phyloP scores from a whole-genome alignment of 2,797 vertebrate genomes.

The Peromyscus eremicus region DNA sequence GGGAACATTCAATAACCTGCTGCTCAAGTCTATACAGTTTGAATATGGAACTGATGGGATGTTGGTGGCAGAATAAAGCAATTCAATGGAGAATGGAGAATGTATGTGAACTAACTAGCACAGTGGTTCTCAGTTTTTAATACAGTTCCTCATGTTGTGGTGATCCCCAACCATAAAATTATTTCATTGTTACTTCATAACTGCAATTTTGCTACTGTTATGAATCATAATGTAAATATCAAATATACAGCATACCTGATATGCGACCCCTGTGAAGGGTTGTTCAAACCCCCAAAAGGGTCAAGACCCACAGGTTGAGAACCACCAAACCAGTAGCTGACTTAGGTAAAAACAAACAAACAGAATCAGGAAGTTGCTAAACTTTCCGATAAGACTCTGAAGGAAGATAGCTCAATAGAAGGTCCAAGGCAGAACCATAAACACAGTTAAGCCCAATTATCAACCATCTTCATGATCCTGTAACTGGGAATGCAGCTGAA shows the following conservation, averaged over 20 bases:
- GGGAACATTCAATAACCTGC: constrained; percentile 18
- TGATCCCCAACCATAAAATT: background rate
- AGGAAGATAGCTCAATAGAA: constrained; percentile 35
- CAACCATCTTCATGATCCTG: constrained; percentile 32
- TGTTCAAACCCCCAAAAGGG: background rate
- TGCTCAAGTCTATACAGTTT: constrained; percentile 23
- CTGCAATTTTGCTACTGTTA: background rate
- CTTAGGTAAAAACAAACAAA: constrained; percentile 38
- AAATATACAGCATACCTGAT: background rate
- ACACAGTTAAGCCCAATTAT: constrained; percentile 49
- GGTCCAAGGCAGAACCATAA: constrained; percentile 30
- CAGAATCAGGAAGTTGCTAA: constrained; percentile 35
- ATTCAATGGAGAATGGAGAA: background rate
- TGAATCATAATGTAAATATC: background rate
- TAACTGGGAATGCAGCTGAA: background rate
- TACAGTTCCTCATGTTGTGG: background rate
- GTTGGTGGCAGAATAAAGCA: constrained; percentile 1
- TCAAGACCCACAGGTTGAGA: background rate
- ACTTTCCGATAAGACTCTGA: constrained; percentile 35
- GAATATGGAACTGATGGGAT: background rate
- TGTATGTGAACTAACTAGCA: background rate
- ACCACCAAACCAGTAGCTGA: background rate
- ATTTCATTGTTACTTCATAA: background rate
- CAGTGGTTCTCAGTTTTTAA: background rate
- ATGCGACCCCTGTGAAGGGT: background rate